Evolutionary conservation across 2,797 vertebrate species (phyloP), one percentile per base, ranked within the genome.

Genomic region (Heterohyrax brucei): DNA sequence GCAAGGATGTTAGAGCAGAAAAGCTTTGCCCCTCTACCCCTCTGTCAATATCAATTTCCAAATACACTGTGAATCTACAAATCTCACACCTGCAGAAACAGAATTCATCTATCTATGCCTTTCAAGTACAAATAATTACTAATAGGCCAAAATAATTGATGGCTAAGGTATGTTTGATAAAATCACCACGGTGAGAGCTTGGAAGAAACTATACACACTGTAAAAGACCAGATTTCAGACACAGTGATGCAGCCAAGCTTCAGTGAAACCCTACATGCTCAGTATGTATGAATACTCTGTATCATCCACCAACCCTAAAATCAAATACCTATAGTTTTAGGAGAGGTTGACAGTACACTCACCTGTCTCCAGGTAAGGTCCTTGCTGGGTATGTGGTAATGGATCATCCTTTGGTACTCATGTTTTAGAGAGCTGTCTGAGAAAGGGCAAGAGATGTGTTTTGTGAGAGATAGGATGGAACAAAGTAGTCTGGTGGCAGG

Each of bases 301-400:
- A 22, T 78, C 33, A 70, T 5, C 64, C 9, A 46, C 9, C 0
- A 21, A 61, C 0, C 3, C 16, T 48, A 77, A 89, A 39, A 53
- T 22, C 6, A 46, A 26, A 33, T 24, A 22, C 50, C 28, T 50
- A 24, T 50, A 21, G 14, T 46, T 79, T 68, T 75, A 68, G 28
- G 62, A 73, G 22, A 5, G 72, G 0, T 0, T 53, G 50, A 21
- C 28, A 78, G 46, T 91, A 93, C 9, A 28, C 90, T 98, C 98
- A 99, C 98, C 99, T 99, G 99, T 77, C 99, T 99, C 99, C 99
- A 99, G 95, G 98, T 99, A 79, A 99, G 98, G 84, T 98, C 98
- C 98, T 99, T 99, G 98, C 99, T 99, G 96, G 99, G 99, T 98
- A 99, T 96, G 97, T 99, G 99, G 96, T 99, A 99, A 97, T 99